Evolutionary conservation across 2,888 invertebrate species (phyloP).

Genomic region (Marasmarcha lunaedactyla): DNA sequence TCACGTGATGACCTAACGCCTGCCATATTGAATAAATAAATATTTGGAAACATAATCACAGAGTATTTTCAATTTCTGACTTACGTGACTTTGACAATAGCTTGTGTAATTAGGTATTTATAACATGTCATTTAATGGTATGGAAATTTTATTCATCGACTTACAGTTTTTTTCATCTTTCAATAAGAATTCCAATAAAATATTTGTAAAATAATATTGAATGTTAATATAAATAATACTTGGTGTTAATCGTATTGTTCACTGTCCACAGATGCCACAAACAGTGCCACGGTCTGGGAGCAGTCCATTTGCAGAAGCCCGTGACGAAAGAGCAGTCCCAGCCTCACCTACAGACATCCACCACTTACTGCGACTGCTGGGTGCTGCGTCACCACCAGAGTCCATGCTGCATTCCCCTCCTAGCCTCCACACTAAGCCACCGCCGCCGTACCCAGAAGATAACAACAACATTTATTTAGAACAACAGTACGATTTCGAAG

Average conservation of each 20-base stretch:
- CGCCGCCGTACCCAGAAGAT: slow-evolving; percentile 52
- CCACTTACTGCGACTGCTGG: slow-evolving; percentile 54
- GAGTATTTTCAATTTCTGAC: too few species aligned
- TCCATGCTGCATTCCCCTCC: slow-evolving; percentile 59
- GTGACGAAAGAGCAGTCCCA: slow-evolving; percentile 74
- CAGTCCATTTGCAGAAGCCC: slow-evolving; percentile 80
- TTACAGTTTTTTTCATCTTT: too few species aligned
- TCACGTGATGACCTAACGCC: neutral
- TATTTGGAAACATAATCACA: neutral
- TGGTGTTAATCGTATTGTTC: too few species aligned
- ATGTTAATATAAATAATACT: too few species aligned
- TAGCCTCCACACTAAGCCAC: slow-evolving; percentile 52
- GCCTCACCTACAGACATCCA: slow-evolving; percentile 64
- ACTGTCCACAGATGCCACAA: slow-evolving; percentile 79
- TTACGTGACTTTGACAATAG: too few species aligned
- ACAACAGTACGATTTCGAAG: slow-evolving; percentile 61
- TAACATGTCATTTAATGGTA: too few species aligned
- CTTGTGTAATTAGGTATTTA: too few species aligned
- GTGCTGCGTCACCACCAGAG: slow-evolving; percentile 62
- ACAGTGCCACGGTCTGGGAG: slow-evolving; percentile 83
- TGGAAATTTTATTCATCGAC: too few species aligned
- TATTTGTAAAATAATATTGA: too few species aligned
- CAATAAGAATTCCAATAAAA: too few species aligned
- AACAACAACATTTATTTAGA: slow-evolving; percentile 47
- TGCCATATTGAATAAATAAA: neutral